These are phyloP conservation scores for Eulithis testata DNA, from an alignment of 2,888 invertebrate species.

Conservation along the genomic window DNA sequence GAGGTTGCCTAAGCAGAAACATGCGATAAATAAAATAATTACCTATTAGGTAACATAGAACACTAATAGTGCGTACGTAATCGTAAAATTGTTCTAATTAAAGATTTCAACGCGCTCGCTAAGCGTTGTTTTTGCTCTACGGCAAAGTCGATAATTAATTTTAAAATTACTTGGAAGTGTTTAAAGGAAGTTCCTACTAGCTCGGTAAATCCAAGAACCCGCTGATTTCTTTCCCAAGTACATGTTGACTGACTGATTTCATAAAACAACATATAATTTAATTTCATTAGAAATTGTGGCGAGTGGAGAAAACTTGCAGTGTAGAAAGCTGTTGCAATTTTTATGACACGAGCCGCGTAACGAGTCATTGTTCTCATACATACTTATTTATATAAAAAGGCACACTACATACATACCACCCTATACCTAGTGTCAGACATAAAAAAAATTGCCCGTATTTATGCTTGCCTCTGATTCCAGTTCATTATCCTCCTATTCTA, in stretches of 20 bases:
- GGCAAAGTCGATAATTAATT: too few relatives aligned
- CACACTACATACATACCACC: not conserved
- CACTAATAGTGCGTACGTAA: too few relatives aligned
- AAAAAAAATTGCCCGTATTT: too few relatives aligned
- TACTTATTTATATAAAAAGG: not conserved
- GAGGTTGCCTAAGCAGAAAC: too few relatives aligned
- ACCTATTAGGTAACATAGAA: too few relatives aligned
- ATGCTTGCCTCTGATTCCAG: too few relatives aligned
- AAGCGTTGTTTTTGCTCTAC: not conserved
- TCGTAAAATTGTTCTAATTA: conserved; percentile 13
- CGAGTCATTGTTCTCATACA: conserved; percentile 3
- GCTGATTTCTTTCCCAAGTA: not conserved
- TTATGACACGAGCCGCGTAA: conserved; percentile 23
- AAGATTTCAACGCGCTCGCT: conserved; percentile 37
- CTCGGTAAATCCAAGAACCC: too few relatives aligned
- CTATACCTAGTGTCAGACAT: not conserved
- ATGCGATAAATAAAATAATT: too few relatives aligned
- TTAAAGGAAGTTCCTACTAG: too few relatives aligned
- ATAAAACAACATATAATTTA: conserved; percentile 18
- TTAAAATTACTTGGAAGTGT: not conserved
- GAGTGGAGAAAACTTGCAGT: conserved; percentile 44
- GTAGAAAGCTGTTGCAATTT: conserved; percentile 44
- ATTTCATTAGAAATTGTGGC: conserved; percentile 23
- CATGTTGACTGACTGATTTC: conserved; percentile 1
- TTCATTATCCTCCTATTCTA: too few relatives aligned